Base-by-base conservation (phyloP, 2,888 invertebrate species). In the Frankliniella fusca region DNA sequence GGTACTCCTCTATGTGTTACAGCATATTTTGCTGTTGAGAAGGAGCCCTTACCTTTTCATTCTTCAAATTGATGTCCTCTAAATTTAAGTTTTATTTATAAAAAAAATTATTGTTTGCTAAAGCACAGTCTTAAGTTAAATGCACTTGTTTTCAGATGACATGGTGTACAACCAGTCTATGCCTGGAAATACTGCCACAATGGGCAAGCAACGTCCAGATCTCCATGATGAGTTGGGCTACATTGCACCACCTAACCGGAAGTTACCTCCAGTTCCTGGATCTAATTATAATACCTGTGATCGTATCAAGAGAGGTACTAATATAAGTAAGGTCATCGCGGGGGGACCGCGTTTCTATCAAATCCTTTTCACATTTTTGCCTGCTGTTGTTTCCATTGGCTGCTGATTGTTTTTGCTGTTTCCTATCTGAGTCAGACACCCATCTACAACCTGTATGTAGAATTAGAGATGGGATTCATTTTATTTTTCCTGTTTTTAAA, bases 221-320 rank as follows among this genome's bases (percentile, higher is more conserved):
- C 90, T 96, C 50, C 92, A 96, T 50, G 96, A 96, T 87, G 96
- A 97, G 88, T 91, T 97, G 54, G 97, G 96, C 82, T 97, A 97
- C 89, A 97, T 97, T 88, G 96, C 97, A 0, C 96, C 97, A 38
- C 97, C 96, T 82, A 97, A 97, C 89, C 92, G 96, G 86, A 97
- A 97, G 89, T 91, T 96, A 83, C 96, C 97, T 0, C 97, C 97
- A 38, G 96, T 97, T 11, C 96, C 96, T 82, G 96, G 96, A 85
- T 95, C 95, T 82, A 96, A 96, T 90, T 96, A 96, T 90, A 96
- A 96, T 89, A 97, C 96, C 50, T 96, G 96, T 89, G 96, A 97
- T 90, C 92, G 96, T 87, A 95, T 96, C 90, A 96, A 96, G 91
- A 92, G 96, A 90, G 96, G 96, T 93, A 95, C 94, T 89, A 94